Evolutionary conservation across 2,113 vertebrate species (phyloP).

Genomic region (Montifringilla adamsi): DNA sequence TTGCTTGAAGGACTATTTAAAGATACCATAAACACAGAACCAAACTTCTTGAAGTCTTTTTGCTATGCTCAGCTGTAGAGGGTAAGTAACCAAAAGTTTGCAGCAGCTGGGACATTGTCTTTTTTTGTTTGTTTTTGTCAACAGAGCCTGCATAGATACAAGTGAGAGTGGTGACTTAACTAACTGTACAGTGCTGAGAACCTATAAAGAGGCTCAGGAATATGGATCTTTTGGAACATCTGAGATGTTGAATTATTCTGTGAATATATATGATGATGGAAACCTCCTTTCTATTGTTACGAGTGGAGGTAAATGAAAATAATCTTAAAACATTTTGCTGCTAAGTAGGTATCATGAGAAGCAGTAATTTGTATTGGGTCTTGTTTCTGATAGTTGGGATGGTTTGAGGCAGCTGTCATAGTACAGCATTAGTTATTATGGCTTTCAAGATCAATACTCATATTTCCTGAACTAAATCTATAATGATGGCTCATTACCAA

Average conservation of each 20-base stretch:
- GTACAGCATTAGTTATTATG: neutral
- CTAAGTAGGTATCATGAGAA: neutral
- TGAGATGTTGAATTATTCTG: slow-evolving; percentile 97
- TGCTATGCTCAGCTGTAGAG: neutral
- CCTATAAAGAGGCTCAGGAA: slow-evolving; percentile 90
- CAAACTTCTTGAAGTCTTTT: neutral
- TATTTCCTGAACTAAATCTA: neutral
- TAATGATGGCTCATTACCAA: neutral
- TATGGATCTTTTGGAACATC: slow-evolving; percentile 90
- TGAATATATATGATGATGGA: slow-evolving; percentile 96
- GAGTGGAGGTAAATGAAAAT: slow-evolving; percentile 85
- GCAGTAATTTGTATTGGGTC: neutral
- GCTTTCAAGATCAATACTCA: neutral
- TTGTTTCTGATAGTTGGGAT: neutral
- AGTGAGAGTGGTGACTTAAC: slow-evolving; percentile 88
- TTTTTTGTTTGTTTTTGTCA: neutral
- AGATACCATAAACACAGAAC: neutral
- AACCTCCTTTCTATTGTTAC: slow-evolving; percentile 95
- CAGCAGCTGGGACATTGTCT: neutral
- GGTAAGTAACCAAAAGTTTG: rapidly evolving
- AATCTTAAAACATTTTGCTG: neutral
- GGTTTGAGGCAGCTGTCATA: neutral
- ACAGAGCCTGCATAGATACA: slow-evolving; percentile 91
- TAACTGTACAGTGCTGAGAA: slow-evolving; percentile 82
- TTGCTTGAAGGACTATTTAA: neutral